Base-by-base conservation (phyloP, 2,797 vertebrate species). In the Malurus leucopterus region DNA sequence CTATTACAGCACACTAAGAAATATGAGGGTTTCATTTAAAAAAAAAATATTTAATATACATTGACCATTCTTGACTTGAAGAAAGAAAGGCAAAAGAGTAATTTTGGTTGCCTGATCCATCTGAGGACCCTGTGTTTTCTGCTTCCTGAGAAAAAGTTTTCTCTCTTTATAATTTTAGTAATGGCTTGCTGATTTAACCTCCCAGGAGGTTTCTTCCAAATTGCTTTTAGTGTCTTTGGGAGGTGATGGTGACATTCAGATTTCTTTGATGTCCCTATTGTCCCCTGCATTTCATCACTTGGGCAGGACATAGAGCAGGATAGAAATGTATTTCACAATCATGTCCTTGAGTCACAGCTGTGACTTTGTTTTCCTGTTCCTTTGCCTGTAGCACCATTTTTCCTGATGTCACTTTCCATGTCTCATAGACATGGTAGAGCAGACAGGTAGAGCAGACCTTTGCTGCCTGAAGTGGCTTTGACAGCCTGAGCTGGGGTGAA, bases 131-230 rank as follows among this genome's bases (percentile, higher is more conserved):
- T 13, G 6, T 69, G 51, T 84, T 88, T 75, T 59, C 64, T 82
- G 23, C 61, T 93, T 89, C 74, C 57, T 65, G 61, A 71, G 58
- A 11, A 68, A 68, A 84, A 62, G 22, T 58, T 91, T 83, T 86
- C 40, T 88, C 50, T 61, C 40, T 88, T 86, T 88, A 65, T 82
- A 54, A 63, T 51, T 91, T 55, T 53, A 68, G 44, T 71, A 82
- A 88, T 82, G 61, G 16, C 50, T 87, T 92, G 40, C 77, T 77
- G 71, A 68, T 84, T 91, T 92, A 62, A 54, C 47, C 40, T 84
- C 54, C 29, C 61, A 62, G 64, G 18, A 91, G 47, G 34, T 85
- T 88, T 65, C 53, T 84, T 79, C 62, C 1, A 4, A 17, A 51
- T 81, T 81, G 30, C 29, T 79, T 91, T 81, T 51, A 79, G 36